Base-by-base conservation (phyloP, 2,797 vertebrate genomes). In the Hyperoplus lanceolatus region DNA sequence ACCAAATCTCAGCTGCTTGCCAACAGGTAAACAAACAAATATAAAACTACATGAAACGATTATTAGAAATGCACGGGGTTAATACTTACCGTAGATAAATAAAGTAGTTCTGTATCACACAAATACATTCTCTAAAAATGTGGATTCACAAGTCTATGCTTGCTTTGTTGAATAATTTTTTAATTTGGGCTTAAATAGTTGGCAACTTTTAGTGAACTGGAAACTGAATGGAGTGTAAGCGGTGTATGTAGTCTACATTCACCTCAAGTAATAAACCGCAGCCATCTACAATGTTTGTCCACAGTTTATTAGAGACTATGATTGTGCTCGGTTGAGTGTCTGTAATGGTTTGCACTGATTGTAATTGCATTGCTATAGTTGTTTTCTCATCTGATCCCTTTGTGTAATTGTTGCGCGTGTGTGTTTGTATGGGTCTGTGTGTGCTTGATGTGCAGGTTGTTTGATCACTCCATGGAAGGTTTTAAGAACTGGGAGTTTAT, bases 401-500 rank as follows among this genome's bases (percentile, higher is more conserved):
- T 72, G 39, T 84, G 58, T 79, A 64, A 65, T 75, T 14, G 12
- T 48, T 66, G 21, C 75, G 58, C 75, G 6, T 58, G 0, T 70
- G 11, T 67, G 11, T 75, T 29, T 71, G 21, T 81, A 45, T 75
- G 18, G 64, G 29, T 68, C 14, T 51, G 15, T 73, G 49, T 60
- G 14, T 21, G 67, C 11, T 69, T 86, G 64, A 73, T 88, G 76
- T 63, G 18, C 90, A 98, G 98, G 93, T 92, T 99, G 81, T 99
- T 99, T 95, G 98, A 99, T 93, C 97, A 99, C 95, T 99, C 98
- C 83, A 99, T 98, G 97, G 98, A 99, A 94, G 98, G 98, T 68
- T 99, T 99, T 94, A 99, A 99, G 94, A 99, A 98, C 93, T 99
- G 98, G 98, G 98, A 99, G 89, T 99, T 99, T 87, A 99, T 99